Conservation (phyloP, 2,888 invertebrate species). For the Oscheius myriophilus region DNA sequence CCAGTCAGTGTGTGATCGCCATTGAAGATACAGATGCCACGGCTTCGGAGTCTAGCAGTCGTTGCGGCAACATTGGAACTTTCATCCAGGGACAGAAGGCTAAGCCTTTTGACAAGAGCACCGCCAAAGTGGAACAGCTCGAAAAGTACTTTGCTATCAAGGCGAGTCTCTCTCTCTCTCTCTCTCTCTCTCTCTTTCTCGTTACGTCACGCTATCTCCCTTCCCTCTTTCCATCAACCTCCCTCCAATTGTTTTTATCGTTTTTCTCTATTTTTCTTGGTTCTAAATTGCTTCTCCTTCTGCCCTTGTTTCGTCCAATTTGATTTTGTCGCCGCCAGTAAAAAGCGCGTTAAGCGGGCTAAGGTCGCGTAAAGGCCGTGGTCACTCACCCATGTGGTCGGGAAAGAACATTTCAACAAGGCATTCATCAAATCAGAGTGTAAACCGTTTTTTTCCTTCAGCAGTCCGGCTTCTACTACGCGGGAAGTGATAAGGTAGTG, state of each 20-base stretch:
- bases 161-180: slow-evolving; percentile 2
- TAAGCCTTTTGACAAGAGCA: slow-evolving; percentile 8
- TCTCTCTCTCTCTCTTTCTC: not conserved
- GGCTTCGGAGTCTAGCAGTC: no score
- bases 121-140: slow-evolving; percentile 8
- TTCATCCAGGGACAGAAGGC: slow-evolving; percentile 2
- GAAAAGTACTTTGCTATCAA: slow-evolving; percentile 24
- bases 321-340: not conserved
- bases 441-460: slow-evolving; percentile 3
- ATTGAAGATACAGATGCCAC: slow-evolving; percentile 1
- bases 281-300: no score
- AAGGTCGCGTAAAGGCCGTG: no score
- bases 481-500: not conserved
- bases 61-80: no score
- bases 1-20: slow-evolving; percentile 22
- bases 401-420: no score
- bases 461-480: slow-evolving; percentile 25
- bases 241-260: no score
- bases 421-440: no score
- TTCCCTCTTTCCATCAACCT: no score
- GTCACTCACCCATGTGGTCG: no score
- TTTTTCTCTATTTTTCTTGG: no score
- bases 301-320: not conserved
- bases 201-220: slow-evolving; percentile 7
- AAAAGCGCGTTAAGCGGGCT: no score